Percentiles rank a stretch among this genome's conserved stretches.
phyloP scores from a whole-genome alignment of 1,140 invertebrate species.

The Drosophila prosaltans region DNA sequence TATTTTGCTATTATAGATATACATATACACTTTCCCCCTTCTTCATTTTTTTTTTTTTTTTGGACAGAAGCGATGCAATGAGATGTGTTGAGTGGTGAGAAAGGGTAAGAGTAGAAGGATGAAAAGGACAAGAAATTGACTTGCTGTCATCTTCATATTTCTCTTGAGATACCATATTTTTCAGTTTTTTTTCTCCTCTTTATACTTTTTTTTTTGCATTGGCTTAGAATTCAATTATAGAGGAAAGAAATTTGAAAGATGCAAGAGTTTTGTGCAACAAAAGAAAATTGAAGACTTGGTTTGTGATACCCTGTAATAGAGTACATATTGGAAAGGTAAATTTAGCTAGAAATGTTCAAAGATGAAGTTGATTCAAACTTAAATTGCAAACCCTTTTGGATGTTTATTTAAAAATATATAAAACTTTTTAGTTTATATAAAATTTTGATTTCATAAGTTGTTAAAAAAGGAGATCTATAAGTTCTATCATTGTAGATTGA shows the following conservation, averaged over 20 bases:
- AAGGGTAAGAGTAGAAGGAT: constrained; percentile 1
- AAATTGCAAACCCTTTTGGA: too few species aligned
- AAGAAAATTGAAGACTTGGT: neutral
- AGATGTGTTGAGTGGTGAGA: neutral
- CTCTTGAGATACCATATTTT: constrained; percentile 58
- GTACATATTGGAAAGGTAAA: too few species aligned
- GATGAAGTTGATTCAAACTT: neutral
- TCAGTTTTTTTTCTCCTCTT: neutral
- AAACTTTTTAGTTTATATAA: too few species aligned
- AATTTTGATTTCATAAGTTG: too few species aligned
- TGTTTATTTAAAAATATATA: too few species aligned
- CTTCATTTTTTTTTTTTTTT: constrained; percentile 56
- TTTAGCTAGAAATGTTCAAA: too few species aligned
- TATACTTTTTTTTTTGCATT: constrained; percentile 30
- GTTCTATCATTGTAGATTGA: too few species aligned
- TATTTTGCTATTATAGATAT: constrained; percentile 37
- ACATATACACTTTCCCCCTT: constrained; percentile 33
- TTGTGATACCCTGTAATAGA: constrained; percentile 17
- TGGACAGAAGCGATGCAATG: constrained; percentile 17
- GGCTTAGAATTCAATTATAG: constrained; percentile 77
- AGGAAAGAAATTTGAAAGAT: constrained; percentile 52
- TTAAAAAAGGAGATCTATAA: too few species aligned
- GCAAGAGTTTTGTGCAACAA: constrained; percentile 30
- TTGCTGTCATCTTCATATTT: constrained; percentile 52
- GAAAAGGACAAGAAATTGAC: constrained; percentile 30